Evolutionary conservation across 2,888 invertebrate genomes (phyloP).

Genomic region (Platycheirus albimanus): DNA sequence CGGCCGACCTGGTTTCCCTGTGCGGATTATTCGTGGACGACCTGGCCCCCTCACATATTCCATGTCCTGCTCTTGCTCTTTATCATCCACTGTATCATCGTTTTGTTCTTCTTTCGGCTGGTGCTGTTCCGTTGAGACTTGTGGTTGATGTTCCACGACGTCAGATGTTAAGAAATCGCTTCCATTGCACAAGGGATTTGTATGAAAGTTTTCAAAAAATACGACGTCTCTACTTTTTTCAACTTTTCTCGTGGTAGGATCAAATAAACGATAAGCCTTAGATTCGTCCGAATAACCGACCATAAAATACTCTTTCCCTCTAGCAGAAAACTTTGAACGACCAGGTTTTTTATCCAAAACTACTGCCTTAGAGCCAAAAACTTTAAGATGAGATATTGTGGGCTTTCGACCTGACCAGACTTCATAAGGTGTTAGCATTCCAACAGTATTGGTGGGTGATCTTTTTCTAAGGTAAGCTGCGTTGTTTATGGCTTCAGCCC

Average conservation of each 20-base stretch:
- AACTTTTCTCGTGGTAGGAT: slow-evolving; percentile 20
- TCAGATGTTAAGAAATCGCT: neutral
- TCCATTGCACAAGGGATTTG: neutral
- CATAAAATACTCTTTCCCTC: slow-evolving; percentile 39
- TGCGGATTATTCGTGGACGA: neutral
- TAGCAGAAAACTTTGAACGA: slow-evolving; percentile 36
- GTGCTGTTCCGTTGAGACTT: neutral
- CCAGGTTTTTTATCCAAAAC: slow-evolving; percentile 44
- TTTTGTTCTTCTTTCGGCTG: neutral
- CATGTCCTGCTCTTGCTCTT: neutral
- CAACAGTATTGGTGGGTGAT: slow-evolving; percentile 41
- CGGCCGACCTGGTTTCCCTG: neutral
- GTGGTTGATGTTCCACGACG: neutral
- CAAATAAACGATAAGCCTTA: slow-evolving; percentile 40
- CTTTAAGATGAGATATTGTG: slow-evolving; percentile 20
- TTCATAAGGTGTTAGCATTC: slow-evolving; percentile 66
- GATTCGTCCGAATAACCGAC: slow-evolving; percentile 14
- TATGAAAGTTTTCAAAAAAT: slow-evolving; percentile 17
- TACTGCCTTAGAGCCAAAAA: slow-evolving; percentile 45
- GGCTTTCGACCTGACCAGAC: slow-evolving; percentile 56
- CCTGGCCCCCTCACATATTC: neutral
- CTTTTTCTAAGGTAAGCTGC: slow-evolving; percentile 49
- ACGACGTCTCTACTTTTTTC: slow-evolving; percentile 8
- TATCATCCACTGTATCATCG: neutral
- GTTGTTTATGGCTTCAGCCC: slow-evolving; percentile 61